Percentiles rank a stretch among this genome's conserved stretches.
phyloP scores from a whole-genome alignment of 2,113 vertebrate species.

The Cyphomyrus plagiostoma region DNA sequence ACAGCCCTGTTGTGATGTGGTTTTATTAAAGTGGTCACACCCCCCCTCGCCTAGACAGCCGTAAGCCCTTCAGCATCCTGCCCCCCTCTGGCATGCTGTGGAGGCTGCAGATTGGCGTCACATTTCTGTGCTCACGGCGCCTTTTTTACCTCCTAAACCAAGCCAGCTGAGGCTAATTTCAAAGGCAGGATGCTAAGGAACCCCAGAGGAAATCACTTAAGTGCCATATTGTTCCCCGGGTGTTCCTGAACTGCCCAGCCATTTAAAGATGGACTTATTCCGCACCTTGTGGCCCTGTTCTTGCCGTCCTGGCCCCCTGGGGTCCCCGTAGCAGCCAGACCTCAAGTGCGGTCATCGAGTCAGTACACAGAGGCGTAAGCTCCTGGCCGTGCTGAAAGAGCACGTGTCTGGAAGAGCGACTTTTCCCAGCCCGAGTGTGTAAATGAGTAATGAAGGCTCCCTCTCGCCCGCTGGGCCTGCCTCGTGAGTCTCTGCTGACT shows the following conservation, averaged over 20 bases:
- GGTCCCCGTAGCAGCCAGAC: not conserved
- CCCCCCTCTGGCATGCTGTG: not conserved
- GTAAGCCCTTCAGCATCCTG: not conserved
- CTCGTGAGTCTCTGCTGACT: not conserved
- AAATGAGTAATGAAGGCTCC: not conserved
- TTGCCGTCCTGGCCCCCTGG: not conserved
- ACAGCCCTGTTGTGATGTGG: not conserved
- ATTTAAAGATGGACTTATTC: not conserved
- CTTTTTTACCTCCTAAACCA: not conserved
- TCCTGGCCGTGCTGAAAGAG: not conserved
- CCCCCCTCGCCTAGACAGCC: not conserved
- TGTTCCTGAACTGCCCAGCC: not conserved
- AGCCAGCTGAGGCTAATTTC: not conserved
- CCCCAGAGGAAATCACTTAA: not conserved
- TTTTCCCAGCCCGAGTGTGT: not conserved
- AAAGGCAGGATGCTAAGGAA: not conserved
- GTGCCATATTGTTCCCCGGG: not conserved
- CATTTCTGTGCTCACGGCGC: not conserved
- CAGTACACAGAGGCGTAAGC: not conserved
- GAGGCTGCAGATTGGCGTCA: not conserved
- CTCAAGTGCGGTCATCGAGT: not conserved
- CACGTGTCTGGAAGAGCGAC: not conserved
- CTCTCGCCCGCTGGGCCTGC: not conserved
- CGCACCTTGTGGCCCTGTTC: not conserved
- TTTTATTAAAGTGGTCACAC: not conserved